phyloP scores from a whole-genome alignment of 2,113 vertebrate genomes.

The Meriones unguiculatus region DNA sequence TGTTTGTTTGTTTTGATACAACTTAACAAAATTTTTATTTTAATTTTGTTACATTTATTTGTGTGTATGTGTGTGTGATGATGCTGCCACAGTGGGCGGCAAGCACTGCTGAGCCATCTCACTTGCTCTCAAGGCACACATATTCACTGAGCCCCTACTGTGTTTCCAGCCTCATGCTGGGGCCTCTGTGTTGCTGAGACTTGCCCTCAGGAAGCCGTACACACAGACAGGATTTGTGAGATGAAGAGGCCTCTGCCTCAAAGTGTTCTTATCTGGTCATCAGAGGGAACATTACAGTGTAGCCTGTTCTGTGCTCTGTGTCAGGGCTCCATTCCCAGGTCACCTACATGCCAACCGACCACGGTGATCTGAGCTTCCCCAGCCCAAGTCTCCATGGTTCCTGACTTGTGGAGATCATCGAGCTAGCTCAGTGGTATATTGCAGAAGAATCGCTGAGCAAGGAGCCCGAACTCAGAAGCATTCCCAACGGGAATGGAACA shows the following conservation, averaged over 20 bases:
- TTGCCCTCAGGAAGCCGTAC: background rate
- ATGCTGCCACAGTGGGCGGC: background rate
- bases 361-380: background rate
- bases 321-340: background rate
- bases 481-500: background rate
- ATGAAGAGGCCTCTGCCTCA: background rate
- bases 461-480: background rate
- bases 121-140: background rate
- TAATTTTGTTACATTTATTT: background rate
- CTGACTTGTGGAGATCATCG: background rate
- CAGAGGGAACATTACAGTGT: background rate
- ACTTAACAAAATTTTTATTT: background rate
- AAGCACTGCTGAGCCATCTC: background rate
- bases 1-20: background rate
- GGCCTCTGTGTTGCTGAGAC: background rate
- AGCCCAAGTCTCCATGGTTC: background rate
- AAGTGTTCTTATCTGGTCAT: fast-evolving
- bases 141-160: background rate
- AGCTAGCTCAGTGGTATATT: background rate
- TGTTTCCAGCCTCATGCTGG: background rate
- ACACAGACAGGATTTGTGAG: background rate
- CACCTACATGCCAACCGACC: too few relatives aligned
- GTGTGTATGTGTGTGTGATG: background rate
- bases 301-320: background rate
- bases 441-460: background rate